Evolutionary conservation across 2,888 invertebrate species (phyloP).

Genomic region (Macaria liturata): DNA sequence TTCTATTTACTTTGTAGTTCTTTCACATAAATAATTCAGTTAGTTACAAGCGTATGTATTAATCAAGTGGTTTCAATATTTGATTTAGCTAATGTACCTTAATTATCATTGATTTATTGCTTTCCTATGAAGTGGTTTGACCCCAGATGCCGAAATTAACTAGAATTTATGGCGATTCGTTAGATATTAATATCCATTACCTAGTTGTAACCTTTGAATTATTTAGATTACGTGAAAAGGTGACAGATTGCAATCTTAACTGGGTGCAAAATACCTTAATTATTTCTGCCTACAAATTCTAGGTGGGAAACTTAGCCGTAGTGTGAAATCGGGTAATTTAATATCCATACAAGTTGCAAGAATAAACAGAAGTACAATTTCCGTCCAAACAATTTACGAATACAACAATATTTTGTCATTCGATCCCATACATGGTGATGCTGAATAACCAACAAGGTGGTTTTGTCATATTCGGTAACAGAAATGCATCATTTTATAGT

Average conservation of each 20-base stretch:
- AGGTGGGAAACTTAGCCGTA: neutral
- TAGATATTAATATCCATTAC: conserved; percentile 18
- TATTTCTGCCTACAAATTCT: neutral
- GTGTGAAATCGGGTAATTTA: no score
- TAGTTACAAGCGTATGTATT: neutral
- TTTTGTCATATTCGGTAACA: no score
- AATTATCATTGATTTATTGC: conserved; percentile 27
- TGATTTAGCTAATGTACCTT: neutral
- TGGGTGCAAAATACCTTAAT: neutral
- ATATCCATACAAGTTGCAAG: no score
- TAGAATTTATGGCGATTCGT: conserved; percentile 14
- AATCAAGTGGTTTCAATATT: neutral
- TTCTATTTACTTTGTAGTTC: no score
- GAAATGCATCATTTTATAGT: no score
- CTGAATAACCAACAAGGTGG: no score
- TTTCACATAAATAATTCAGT: no score
- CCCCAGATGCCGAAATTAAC: conserved; percentile 15
- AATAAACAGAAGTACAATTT: no score
- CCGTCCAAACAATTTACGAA: no score
- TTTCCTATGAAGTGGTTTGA: conserved; percentile 19
- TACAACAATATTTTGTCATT: no score
- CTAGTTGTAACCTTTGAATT: conserved; percentile 19
- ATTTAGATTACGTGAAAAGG: conserved; percentile 19
- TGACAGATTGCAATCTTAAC: conserved; percentile 12
- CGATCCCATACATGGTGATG: no score